These are phyloP conservation scores for Smittia aterrima DNA, from an alignment of 2,888 invertebrate genomes.

Conservation along the genomic window DNA sequence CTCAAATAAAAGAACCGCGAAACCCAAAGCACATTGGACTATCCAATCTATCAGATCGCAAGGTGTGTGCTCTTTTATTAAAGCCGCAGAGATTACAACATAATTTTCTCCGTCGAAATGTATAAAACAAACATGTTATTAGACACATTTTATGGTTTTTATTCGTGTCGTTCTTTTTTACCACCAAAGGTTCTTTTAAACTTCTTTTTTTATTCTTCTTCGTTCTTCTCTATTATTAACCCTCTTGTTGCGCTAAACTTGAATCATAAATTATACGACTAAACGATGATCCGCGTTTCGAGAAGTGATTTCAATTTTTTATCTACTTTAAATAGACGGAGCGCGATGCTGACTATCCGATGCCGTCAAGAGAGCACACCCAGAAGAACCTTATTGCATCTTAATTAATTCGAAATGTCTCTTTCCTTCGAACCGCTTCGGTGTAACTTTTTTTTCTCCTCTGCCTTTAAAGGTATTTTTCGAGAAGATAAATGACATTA, in stretches of 20 bases:
- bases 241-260: constrained; percentile 35
- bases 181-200: background rate
- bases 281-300: constrained; percentile 35
- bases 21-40: background rate
- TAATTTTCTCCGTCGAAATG: constrained; percentile 24
- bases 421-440: background rate
- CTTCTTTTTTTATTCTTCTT: background rate
- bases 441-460: background rate
- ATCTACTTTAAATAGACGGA: constrained; percentile 25
- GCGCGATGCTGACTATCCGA: background rate
- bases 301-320: constrained; percentile 30
- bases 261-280: constrained; percentile 36
- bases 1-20: constrained; percentile 1
- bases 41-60: constrained; percentile 34
- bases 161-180: constrained; percentile 33
- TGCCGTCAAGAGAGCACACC: background rate
- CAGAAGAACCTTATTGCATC: constrained; percentile 37
- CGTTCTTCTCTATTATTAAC: constrained; percentile 32
- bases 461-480: constrained; percentile 21
- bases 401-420: constrained; percentile 38
- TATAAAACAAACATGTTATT: constrained; percentile 40
- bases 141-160: constrained; percentile 38
- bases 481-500: constrained; percentile 38
- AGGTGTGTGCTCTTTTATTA: constrained; percentile 40
- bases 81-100: constrained; percentile 33